Percentiles rank a stretch among this genome's conserved stretches.
These are phyloP conservation scores for Drosophila quadrilineata DNA, from an alignment of 1,140 invertebrate species.

Conservation along the genomic window DNA sequence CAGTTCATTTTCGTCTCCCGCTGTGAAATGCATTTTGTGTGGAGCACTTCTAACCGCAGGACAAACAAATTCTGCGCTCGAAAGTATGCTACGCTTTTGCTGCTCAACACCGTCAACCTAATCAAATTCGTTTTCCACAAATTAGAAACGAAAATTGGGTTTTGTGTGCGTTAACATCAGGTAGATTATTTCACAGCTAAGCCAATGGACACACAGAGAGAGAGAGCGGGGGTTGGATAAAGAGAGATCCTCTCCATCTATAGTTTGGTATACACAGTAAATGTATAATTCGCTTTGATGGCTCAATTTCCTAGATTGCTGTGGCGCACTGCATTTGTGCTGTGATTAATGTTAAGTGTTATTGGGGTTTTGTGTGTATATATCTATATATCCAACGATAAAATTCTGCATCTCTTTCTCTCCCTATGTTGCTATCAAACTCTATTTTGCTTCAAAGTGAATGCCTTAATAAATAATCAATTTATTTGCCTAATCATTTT, in stretches of 20 bases:
- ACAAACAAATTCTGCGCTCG: constrained; percentile 36
- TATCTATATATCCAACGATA: no score
- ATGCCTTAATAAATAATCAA: no score
- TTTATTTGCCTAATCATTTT: no score
- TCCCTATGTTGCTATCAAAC: no score
- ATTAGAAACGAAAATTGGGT: constrained; percentile 44
- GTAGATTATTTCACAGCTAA: constrained; percentile 3
- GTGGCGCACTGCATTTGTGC: constrained; percentile 10
- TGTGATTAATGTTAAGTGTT: constrained; percentile 2
- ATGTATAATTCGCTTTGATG: constrained; percentile 22
- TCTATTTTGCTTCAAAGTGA: no score
- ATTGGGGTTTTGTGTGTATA: neutral
- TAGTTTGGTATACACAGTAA: no score
- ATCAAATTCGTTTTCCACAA: constrained; percentile 43
- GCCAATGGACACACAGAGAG: no score
- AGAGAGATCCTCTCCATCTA: no score
- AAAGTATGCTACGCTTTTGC: constrained; percentile 49
- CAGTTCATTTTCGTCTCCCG: neutral
- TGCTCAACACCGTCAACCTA: constrained; percentile 24
- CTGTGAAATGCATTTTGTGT: constrained; percentile 43
- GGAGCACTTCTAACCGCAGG: constrained; percentile 40
- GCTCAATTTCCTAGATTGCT: constrained; percentile 27
- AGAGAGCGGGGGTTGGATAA: neutral
- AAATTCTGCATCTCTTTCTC: no score
- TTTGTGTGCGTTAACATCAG: constrained; percentile 26